phyloP scores from a whole-genome alignment of 2,113 vertebrate species.

The Gopherus flavomarginatus region DNA sequence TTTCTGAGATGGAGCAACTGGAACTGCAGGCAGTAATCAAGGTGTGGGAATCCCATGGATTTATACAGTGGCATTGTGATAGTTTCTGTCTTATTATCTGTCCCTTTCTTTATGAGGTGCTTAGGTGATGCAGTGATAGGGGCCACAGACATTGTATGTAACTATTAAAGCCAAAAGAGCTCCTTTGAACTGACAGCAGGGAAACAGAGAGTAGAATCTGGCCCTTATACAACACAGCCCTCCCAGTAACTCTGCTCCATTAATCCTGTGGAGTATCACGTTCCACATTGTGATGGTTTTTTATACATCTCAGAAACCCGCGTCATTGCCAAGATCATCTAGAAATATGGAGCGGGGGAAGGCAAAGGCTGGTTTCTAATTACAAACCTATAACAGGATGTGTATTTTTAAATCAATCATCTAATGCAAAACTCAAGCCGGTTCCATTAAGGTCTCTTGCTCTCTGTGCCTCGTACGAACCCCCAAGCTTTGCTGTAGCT shows the following conservation, averaged over 20 bases:
- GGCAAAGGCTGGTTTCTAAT: neutral
- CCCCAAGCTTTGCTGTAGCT: neutral
- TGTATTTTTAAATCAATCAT: neutral
- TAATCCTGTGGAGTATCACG: neutral
- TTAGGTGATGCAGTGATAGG: neutral
- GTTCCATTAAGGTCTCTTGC: neutral
- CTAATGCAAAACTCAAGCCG: neutral
- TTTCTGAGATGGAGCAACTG: neutral
- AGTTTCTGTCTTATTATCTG: neutral
- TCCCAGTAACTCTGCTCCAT: neutral
- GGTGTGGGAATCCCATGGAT: neutral
- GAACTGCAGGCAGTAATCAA: neutral
- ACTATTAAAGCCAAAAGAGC: neutral
- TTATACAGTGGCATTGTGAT: neutral
- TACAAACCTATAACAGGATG: accelerated
- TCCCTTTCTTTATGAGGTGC: neutral
- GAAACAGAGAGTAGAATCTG: neutral
- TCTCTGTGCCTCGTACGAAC: neutral
- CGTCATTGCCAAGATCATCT: neutral
- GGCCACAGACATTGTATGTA: neutral
- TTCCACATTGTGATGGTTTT: slow-evolving; percentile 63
- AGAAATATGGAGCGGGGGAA: slow-evolving; percentile 19
- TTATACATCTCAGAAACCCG: slow-evolving; percentile 45
- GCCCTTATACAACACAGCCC: neutral
- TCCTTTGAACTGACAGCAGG: neutral